Conservation (phyloP, 2,888 invertebrate genomes). For the Cantharis lateralis region DNA sequence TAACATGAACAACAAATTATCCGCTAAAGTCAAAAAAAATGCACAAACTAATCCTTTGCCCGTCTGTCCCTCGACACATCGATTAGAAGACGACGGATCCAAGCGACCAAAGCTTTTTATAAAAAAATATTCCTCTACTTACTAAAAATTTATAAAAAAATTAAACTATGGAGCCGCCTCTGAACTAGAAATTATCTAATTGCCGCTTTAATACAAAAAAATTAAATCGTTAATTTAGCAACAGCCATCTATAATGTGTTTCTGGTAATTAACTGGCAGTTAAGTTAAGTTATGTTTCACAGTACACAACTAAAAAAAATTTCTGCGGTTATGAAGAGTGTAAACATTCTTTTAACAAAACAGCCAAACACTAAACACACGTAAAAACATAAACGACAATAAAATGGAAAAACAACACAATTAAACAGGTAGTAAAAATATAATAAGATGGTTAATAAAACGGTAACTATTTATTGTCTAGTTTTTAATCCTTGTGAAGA, state of each 20-base stretch:
- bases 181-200: no score
- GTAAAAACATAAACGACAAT: neutral
- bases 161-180: no score
- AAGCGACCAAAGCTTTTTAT: no score
- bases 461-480: neutral
- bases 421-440: neutral
- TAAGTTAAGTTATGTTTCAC: neutral
- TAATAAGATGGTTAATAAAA: neutral
- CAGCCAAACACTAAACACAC: neutral
- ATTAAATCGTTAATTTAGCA: neutral
- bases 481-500: neutral
- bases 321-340: neutral
- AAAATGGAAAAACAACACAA: neutral
- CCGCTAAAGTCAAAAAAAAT: no score
- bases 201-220: neutral
- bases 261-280: neutral
- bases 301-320: neutral
- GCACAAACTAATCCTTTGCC: no score
- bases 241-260: neutral
- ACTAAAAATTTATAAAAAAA: no score
- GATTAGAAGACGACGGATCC: no score
- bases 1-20: no score
- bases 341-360: neutral
- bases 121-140: no score
- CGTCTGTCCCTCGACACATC: no score